Conservation (phyloP, 2,113 vertebrate genomes). For the Grus americana region DNA sequence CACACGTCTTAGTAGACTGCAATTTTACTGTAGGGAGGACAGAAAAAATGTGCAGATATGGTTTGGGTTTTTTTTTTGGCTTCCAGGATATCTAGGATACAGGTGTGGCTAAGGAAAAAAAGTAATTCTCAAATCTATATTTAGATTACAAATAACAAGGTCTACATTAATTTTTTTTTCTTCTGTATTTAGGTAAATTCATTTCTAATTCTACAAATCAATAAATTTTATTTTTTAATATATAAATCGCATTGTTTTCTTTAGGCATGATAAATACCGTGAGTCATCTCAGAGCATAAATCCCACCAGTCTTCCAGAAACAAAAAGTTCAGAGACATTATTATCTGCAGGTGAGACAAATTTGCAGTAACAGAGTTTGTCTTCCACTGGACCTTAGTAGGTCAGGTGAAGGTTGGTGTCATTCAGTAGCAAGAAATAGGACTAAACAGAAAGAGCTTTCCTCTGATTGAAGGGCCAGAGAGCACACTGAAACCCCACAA, state of each 20-base stretch:
- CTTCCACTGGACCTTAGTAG: neutral
- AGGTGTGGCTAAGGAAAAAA: neutral
- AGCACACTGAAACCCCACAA: neutral
- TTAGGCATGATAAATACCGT: neutral
- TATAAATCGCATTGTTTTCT: neutral
- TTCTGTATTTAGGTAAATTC: neutral
- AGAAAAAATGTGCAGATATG: neutral
- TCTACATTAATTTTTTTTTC: neutral
- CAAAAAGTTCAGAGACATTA: neutral
- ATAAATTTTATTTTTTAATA: neutral
- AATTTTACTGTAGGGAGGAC: neutral
- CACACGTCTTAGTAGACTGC: neutral
- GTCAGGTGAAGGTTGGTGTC: neutral
- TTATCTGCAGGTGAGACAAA: neutral
- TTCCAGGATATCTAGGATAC: neutral
- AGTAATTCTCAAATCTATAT: neutral
- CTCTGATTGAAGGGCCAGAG: neutral
- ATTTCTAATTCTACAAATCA: neutral
- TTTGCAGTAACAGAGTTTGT: neutral
- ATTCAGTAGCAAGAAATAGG: neutral
- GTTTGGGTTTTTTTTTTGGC: neutral
- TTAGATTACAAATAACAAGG: neutral
- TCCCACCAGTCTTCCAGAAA: neutral
- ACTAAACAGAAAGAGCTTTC: neutral
- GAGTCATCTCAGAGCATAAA: neutral